Conservation (phyloP, 1,140 invertebrate genomes). For the Drosophila santomea region DNA sequence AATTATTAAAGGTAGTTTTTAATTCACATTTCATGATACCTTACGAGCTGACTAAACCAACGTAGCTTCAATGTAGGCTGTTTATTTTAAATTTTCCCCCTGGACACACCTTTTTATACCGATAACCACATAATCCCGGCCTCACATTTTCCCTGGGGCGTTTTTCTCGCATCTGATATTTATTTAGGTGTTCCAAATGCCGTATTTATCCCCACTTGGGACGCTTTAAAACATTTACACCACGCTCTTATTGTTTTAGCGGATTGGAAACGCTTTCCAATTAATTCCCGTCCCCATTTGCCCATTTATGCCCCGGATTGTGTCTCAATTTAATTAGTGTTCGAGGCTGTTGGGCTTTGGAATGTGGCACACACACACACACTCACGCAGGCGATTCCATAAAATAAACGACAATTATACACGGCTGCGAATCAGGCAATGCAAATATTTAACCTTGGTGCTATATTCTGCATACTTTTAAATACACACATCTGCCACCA, state of each 20-base stretch:
- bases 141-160: conserved; percentile 18
- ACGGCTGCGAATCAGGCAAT: conserved; percentile 53
- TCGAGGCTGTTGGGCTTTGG: conserved; percentile 37
- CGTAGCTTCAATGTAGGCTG: not conserved
- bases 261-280: conserved; percentile 53
- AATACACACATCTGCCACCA: conserved; percentile 18
- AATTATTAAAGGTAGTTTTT: too few species aligned
- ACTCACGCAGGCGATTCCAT: not conserved
- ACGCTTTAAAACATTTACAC: conserved; percentile 27
- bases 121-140: not conserved
- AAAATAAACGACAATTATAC: conserved; percentile 47
- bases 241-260: conserved; percentile 48
- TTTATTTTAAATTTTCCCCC: conserved; percentile 1
- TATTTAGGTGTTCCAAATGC: conserved; percentile 42
- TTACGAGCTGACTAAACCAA: not conserved
- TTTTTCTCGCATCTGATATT: conserved; percentile 30
- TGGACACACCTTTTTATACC: not conserved
- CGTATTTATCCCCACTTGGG: conserved; percentile 37
- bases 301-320: conserved; percentile 29
- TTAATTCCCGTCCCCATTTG: conserved; percentile 50
- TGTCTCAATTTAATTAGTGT: conserved; percentile 63
- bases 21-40: not conserved
- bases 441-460: conserved; percentile 81
- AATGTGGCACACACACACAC: conserved; percentile 38
- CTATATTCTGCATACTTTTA: conserved; percentile 42